Evolutionary conservation across 2,113 vertebrate genomes (phyloP), one percentile per base, ranked within the genome.

Genomic region (Limnothrissa miodon): DNA sequence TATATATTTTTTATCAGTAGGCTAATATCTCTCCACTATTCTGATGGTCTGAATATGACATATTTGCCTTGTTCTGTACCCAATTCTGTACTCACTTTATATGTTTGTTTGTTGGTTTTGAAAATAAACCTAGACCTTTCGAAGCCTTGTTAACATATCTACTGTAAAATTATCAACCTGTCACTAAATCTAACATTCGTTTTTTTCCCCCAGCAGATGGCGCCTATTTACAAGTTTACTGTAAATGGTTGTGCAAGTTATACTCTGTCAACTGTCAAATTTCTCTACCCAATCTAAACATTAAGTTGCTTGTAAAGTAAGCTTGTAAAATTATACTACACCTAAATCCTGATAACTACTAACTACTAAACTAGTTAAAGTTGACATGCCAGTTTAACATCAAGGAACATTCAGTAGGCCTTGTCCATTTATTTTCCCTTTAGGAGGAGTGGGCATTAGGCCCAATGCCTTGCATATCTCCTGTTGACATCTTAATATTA

Each of bases 1-100:
- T 93, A 94, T 94, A 94, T 91, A 88, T 91, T n/a, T 86, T 90
- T 88, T 86, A 82, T 80, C 89, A 91, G 91, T 91, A 42, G 42
- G 42, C 42, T 42, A 87, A 84, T 74, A 86, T 89, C 90, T 90
- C 85, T 90, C 91, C 91, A 92, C 92, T 83, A 87, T 83, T 84
- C 81, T 70, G 81, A 87, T 90, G 89, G 88, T 89, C 89, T 93
- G 33, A 36, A 74, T 94, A 91, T 86, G 83, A 48, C 92, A 93
- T 91, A 89, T 85, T 84, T 81, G 83, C 66, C 48, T 36, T 86
- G 85, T 87, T 89, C 90, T 91, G 39, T 59, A 87, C 84, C 89
- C 87, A 86, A n/a, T n/a, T 90, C 84, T 90, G 85, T 87, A 88
- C 84, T 85, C 88, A 87, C 88, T 88, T 91, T 91, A 80, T 91